phyloP scores from a whole-genome alignment of 2,797 vertebrate genomes.

The Antennarius maculatus region DNA sequence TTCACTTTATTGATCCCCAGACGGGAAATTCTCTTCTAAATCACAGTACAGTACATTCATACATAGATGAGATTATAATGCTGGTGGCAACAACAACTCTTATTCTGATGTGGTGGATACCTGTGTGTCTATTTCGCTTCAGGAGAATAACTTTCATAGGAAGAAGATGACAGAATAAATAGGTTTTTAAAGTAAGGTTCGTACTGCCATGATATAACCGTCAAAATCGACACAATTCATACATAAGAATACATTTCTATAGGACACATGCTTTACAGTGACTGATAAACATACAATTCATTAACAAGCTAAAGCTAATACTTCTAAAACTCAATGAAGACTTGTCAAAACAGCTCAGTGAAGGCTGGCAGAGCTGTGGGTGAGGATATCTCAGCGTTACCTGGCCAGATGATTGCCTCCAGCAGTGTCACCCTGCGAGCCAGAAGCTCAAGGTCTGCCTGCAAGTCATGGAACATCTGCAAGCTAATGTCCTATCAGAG shows the following conservation, averaged over 20 bases:
- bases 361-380: conserved; percentile 58
- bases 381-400: conserved; percentile 84
- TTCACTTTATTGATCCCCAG: too few species aligned
- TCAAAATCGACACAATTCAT: conserved; percentile 27
- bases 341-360: conserved; percentile 38
- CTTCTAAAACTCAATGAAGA: conserved; percentile 19
- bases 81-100: not conserved
- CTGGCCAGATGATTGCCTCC: conserved; percentile 99
- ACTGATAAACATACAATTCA: conserved; percentile 41
- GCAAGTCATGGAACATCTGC: conserved; percentile 96
- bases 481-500: conserved; percentile 98
- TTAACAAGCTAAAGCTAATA: conserved; percentile 22
- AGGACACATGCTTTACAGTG: conserved; percentile 23
- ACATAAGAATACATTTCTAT: conserved; percentile 33
- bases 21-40: too few species aligned
- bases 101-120: conserved; percentile 4
- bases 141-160: not conserved
- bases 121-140: not conserved
- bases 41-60: too few species aligned
- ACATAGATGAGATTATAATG: too few species aligned
- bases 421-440: conserved; percentile 99
- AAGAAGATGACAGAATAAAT: conserved; percentile 4
- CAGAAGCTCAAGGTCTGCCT: conserved; percentile 98
- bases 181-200: conserved; percentile 17
- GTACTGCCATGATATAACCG: not conserved